Conservation (phyloP, 2,797 vertebrate genomes). For the Clamator glandarius region DNA sequence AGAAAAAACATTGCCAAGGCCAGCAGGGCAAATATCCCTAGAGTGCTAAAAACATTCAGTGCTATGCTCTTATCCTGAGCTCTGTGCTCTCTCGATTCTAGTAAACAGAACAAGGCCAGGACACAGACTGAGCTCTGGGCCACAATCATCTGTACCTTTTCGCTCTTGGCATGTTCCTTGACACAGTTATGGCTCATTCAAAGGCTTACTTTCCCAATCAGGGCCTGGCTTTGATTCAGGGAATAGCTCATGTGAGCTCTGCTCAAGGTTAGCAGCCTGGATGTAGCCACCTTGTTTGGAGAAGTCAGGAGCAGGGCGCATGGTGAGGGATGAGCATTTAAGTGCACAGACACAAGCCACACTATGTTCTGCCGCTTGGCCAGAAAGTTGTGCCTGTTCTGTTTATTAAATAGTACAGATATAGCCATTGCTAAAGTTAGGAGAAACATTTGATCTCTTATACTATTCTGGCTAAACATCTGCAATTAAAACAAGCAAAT, state of each 20-base stretch:
- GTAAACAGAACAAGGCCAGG: conserved; percentile 4
- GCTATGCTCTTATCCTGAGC: conserved; percentile 40
- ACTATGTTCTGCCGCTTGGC: background rate
- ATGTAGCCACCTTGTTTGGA: background rate
- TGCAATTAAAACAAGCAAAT: background rate
- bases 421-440: too few relatives aligned
- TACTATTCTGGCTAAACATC: background rate
- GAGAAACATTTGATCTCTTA: background rate
- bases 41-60: conserved; percentile 15
- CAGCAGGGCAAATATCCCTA: conserved; percentile 19
- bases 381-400: accelerated
- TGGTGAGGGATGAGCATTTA: background rate
- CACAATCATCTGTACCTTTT: background rate
- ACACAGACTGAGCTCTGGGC: background rate
- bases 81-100: background rate
- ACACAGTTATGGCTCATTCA: background rate
- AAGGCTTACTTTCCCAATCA: background rate
- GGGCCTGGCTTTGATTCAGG: background rate
- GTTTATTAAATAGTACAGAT: background rate
- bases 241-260: background rate
- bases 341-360: background rate
- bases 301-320: accelerated
- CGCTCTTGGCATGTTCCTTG: background rate
- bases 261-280: background rate
- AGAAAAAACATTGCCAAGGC: conserved; percentile 46